Percentiles rank a stretch among this genome's conserved stretches.
These are phyloP conservation scores for Cyprinus carpio DNA, from an alignment of 2,113 vertebrate species.

Conservation along the genomic window DNA sequence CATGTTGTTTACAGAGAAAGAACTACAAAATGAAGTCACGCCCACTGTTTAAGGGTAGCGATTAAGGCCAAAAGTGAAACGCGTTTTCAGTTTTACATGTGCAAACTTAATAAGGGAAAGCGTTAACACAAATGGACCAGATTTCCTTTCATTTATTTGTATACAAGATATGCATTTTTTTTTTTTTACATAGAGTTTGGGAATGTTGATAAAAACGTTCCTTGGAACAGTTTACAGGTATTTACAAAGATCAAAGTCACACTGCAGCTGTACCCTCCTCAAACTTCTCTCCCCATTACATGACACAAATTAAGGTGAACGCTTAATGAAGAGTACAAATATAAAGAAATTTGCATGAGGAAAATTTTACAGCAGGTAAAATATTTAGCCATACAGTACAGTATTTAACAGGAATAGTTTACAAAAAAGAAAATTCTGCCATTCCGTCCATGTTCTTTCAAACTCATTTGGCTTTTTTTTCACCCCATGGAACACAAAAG, in stretches of 20 bases:
- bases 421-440: not conserved
- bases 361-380: not conserved
- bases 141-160: conserved; percentile 52
- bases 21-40: conserved; percentile 54
- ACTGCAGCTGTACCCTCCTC: not conserved
- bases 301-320: not conserved
- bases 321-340: not conserved
- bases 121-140: not conserved
- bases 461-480: not conserved
- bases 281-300: not conserved
- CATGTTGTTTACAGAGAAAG: conserved; percentile 75
- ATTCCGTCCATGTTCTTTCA: not conserved
- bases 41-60: conserved; percentile 48
- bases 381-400: not conserved
- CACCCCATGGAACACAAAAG: not conserved
- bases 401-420: not conserved
- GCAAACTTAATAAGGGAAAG: not conserved
- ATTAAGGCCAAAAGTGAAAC: not conserved
- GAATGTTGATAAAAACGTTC: conserved; percentile 55
- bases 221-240: conserved; percentile 46
- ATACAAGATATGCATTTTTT: conserved; percentile 59
- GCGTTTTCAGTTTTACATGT: not conserved
- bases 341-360: not conserved
- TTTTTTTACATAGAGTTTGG: conserved; percentile 48
- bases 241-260: conserved; percentile 49